These are phyloP conservation scores for Phoeniculus purpureus DNA, from an alignment of 2,797 vertebrate species.

Conservation along the genomic window DNA sequence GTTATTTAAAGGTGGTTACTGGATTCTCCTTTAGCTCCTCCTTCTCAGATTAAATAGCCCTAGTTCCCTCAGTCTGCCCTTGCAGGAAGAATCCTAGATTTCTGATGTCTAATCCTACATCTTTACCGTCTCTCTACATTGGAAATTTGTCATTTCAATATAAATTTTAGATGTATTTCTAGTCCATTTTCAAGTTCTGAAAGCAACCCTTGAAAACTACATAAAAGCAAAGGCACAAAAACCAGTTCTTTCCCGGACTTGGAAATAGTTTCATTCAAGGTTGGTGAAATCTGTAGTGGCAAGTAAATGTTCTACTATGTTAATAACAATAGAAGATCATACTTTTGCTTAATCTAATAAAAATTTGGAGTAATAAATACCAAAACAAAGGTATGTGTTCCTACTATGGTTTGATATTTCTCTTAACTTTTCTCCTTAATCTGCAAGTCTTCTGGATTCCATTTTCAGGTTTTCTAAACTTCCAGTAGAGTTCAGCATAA, in stretches of 20 bases:
- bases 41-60: background rate
- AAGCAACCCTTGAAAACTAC: background rate
- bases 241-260: background rate
- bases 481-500: background rate
- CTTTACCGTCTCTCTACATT: background rate
- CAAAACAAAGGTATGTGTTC: background rate
- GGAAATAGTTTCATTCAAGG: background rate
- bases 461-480: background rate
- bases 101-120: background rate
- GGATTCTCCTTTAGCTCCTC: background rate
- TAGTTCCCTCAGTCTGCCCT: background rate
- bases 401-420: background rate
- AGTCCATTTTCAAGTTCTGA: background rate
- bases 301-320: background rate
- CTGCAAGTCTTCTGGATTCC: background rate
- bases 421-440: background rate
- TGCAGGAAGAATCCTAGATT: background rate
- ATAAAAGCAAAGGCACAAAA: background rate
- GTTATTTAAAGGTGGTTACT: background rate
- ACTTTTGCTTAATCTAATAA: background rate
- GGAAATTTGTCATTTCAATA: background rate
- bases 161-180: background rate
- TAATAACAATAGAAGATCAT: rapidly evolving
- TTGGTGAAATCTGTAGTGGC: background rate
- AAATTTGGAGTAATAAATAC: background rate